Conservation (phyloP, 2,888 invertebrate species). For the Tetranychus piercei region DNA sequence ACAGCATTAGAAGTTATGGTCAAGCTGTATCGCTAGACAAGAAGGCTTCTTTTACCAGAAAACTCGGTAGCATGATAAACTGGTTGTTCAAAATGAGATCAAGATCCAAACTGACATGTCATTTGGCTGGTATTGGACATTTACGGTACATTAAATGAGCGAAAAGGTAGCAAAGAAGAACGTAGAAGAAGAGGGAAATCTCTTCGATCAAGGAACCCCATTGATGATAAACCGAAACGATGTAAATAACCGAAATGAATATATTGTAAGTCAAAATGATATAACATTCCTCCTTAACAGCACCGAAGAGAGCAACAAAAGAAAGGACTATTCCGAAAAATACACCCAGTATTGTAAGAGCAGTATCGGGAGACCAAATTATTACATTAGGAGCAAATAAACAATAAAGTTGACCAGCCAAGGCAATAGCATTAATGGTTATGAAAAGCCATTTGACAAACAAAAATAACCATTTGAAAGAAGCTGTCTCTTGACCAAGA, state of each 20-base stretch:
- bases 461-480: conserved; percentile 1
- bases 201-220: conserved; percentile 1
- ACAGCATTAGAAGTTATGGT: no score
- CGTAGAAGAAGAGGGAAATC: conserved; percentile 5
- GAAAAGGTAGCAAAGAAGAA: conserved; percentile 9
- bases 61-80: no score
- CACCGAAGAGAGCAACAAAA: conserved; percentile 10
- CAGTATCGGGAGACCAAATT: conserved; percentile 9
- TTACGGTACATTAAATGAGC: conserved; percentile 10
- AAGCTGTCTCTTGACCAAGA: background rate
- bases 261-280: conserved; percentile 9
- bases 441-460: conserved; percentile 9
- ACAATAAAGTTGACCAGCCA: background rate
- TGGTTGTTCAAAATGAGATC: no score
- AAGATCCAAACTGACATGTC: background rate
- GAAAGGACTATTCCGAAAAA: conserved; percentile 8
- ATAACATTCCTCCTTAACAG: conserved; percentile 11
- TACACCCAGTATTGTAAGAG: conserved; percentile 9
- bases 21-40: no score
- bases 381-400: background rate
- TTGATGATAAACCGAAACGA: conserved; percentile 12
- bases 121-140: conserved; percentile 6
- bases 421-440: background rate
- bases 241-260: conserved; percentile 3
- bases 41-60: no score